Conservation (phyloP, 2,888 invertebrate species). For the Neoascia interrupta region DNA sequence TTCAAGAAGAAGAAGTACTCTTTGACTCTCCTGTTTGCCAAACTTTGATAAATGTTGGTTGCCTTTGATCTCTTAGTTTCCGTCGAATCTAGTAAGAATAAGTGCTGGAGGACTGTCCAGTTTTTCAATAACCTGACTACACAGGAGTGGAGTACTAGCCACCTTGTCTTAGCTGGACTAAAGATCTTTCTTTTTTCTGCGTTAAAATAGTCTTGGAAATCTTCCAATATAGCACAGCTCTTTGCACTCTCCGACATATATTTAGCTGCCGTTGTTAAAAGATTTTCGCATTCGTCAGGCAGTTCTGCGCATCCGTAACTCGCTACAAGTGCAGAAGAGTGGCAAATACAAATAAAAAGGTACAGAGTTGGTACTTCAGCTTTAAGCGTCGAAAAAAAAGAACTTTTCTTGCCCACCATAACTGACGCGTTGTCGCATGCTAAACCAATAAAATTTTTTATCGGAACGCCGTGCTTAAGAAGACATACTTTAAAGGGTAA, state of each 20-base stretch:
- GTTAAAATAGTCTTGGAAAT: constrained; percentile 1
- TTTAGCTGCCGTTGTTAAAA: too few species aligned
- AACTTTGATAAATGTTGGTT: neutral
- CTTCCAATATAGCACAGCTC: too few species aligned
- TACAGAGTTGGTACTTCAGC: too few species aligned
- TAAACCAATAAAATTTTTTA: too few species aligned
- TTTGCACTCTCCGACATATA: too few species aligned
- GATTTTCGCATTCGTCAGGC: too few species aligned
- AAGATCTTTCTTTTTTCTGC: constrained; percentile 2
- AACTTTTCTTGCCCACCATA: too few species aligned
- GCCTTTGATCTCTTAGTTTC: neutral
- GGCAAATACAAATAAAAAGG: neutral
- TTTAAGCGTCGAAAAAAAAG: too few species aligned
- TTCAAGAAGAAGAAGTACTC: neutral
- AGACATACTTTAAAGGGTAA: too few species aligned
- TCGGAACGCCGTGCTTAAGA: too few species aligned
- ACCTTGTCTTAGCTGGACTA: neutral
- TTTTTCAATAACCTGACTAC: neutral
- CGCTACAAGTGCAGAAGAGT: neutral
- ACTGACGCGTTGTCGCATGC: too few species aligned
- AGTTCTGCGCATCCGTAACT: neutral
- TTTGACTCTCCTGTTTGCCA: neutral
- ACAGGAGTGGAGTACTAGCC: neutral
- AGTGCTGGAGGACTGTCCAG: too few species aligned
- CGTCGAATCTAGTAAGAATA: neutral